Evolutionary conservation across 2,113 vertebrate genomes (phyloP), one percentile per base, ranked within the genome.

Genomic region (Calidris pygmaea): DNA sequence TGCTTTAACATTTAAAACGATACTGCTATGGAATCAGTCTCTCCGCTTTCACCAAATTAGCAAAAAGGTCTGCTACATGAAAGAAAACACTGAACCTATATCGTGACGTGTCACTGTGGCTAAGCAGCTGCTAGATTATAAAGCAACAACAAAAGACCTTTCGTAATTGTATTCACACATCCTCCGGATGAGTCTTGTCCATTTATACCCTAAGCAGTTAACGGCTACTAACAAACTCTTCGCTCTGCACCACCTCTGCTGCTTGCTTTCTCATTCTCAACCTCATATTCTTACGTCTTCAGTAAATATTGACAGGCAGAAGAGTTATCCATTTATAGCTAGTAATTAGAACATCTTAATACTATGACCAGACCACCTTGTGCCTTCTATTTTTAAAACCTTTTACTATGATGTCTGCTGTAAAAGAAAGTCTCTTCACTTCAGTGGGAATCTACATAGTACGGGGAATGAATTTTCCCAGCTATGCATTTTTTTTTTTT

Each of bases 241-340:
- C 43, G 45, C 27, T 76, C 29, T 55, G 37, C 53, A 75, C 13
- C 21, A 55, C 22, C n/a, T 52, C 55, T 39, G 62, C 56, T 73
- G 22, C 34, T 60, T 87, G 63, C 47, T 80, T 94, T 91, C 48
- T 76, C 67, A 67, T 87, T 91, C 39, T 87, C 70, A 82, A 14
- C 14, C 59, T 43, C 0, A 0, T 94, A 95, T 93, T 91, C 48
- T 48, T 53, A 74, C 2, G 7, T 24, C 16, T 43, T 78, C 53
- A 78, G 93, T 80, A 95, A 95, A 79, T 81, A 85, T 68, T 93
- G 89, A 97, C 21, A 87, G 65, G 23, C 23, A 84, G 50, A 85
- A 81, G 50, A 87, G 16, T 43, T 81, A 78, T 53, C 45, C 7
- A 24, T 87, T 91, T 89, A 52, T 37, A 91, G 18, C 14, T 60